phyloP scores from a whole-genome alignment of 2,113 vertebrate genomes.

The Percina caprodes region DNA sequence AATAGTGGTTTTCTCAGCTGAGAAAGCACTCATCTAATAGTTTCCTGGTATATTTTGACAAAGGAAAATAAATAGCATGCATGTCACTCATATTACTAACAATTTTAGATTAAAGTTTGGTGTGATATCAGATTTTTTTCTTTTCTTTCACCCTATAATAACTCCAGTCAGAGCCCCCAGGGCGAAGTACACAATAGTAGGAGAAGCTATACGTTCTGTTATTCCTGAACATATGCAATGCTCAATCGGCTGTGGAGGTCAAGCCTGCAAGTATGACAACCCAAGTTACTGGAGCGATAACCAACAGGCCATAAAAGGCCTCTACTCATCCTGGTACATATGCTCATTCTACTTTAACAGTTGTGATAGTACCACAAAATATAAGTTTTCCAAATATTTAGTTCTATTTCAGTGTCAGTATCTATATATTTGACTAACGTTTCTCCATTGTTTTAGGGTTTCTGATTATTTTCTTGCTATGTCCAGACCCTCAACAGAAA shows the following conservation, averaged over 20 bases:
- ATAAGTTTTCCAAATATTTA: background rate
- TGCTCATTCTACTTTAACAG: background rate
- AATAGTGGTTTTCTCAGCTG: background rate
- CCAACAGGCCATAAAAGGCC: constrained; percentile 91
- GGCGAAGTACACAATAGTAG: constrained; percentile 91
- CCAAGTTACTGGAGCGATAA: constrained; percentile 89
- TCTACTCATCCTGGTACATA: constrained; percentile 93
- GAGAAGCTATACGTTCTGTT: constrained; percentile 90
- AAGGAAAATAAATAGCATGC: background rate
- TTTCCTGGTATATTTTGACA: background rate
- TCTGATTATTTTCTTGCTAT: constrained; percentile 92
- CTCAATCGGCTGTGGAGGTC: constrained; percentile 91
- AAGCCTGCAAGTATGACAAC: constrained; percentile 94
- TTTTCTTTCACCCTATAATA: constrained; percentile 60
- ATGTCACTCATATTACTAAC: background rate
- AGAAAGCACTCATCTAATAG: background rate
- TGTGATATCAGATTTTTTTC: background rate
- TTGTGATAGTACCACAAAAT: background rate
- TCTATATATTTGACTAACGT: background rate
- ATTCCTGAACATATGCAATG: constrained; percentile 92
- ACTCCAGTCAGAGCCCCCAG: constrained; percentile 83
- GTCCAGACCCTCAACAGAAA: constrained; percentile 93
- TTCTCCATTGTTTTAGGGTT: constrained; percentile 83
- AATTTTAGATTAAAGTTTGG: background rate
- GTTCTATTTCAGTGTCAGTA: background rate